A percentile compares a stretch with the other conserved stretches of the same genome.
Conservation (phyloP, 2,888 invertebrate species). For the Caenorhabditis sinica region DNA sequence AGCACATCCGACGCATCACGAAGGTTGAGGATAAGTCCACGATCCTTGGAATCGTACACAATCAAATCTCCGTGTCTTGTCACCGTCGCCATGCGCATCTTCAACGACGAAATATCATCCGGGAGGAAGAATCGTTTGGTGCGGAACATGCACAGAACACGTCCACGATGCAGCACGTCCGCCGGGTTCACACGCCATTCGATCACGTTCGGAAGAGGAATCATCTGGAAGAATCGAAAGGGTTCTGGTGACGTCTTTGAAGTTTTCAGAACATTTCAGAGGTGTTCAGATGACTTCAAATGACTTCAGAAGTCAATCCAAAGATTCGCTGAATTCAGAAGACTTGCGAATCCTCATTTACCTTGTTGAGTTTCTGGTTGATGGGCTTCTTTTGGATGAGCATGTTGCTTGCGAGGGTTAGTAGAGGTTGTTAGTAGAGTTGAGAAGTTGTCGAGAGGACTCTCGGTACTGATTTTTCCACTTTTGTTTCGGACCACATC, state of each 20-base stretch:
- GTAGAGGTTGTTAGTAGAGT: conserved; percentile 46
- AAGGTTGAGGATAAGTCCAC: conserved; percentile 56
- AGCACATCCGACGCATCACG: conserved; percentile 35
- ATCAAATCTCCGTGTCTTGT: conserved; percentile 58
- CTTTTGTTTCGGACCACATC: conserved; percentile 3
- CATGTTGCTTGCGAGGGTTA: conserved; percentile 36
- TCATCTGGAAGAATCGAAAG: conserved; percentile 25
- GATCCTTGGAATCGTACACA: conserved; percentile 54
- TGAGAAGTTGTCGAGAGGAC: conserved; percentile 1
- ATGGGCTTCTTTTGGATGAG: conserved; percentile 34
- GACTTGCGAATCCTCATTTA: not conserved
- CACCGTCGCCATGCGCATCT: conserved; percentile 55
- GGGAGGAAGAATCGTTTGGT: conserved; percentile 44
- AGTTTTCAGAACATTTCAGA: too few species aligned
- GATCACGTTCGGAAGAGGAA: conserved; percentile 48
- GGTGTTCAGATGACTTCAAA: too few species aligned
- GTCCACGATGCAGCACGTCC: conserved; percentile 50
- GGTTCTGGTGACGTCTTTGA: too few species aligned
- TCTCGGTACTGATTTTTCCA: conserved; percentile 42
- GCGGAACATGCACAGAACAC: conserved; percentile 51
- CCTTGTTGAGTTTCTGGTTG: conserved; percentile 58
- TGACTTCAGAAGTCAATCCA: too few species aligned
- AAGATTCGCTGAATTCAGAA: not conserved
- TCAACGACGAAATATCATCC: conserved; percentile 52
- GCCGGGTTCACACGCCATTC: conserved; percentile 52